Percentiles rank a stretch among this genome's conserved stretches.
These are phyloP conservation scores for Sycophila texana DNA, from an alignment of 2,888 invertebrate genomes.

Conservation along the genomic window DNA sequence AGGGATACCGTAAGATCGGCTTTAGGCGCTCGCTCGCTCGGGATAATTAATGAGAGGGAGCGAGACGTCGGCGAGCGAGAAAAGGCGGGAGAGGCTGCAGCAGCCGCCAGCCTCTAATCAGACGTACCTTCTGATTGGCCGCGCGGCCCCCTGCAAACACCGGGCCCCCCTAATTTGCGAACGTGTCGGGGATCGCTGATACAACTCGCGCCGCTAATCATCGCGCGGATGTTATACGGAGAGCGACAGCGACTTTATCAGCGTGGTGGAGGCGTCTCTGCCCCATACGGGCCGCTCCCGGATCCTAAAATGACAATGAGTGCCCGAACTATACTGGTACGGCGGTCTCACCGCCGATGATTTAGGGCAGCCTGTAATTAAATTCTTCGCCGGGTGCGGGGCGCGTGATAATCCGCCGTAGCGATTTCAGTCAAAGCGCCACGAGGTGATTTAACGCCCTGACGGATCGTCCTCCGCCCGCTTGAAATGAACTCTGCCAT, in stretches of 20 bases:
- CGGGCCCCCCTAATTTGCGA: conserved; percentile 65
- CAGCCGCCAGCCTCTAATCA: conserved; percentile 72
- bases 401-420: too few species aligned
- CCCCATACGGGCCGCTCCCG: neutral
- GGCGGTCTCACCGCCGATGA: neutral
- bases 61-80: conserved; percentile 43
- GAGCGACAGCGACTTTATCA: conserved; percentile 46
- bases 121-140: conserved; percentile 71
- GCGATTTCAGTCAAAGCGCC: too few species aligned
- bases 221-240: conserved; percentile 38
- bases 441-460: too few species aligned
- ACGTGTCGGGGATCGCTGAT: conserved; percentile 61
- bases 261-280: neutral
- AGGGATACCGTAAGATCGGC: conserved; percentile 62
- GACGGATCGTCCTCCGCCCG: too few species aligned
- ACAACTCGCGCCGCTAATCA: conserved; percentile 51
- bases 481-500: too few species aligned
- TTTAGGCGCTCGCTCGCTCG: conserved; percentile 48
- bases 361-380: neutral
- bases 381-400: too few species aligned
- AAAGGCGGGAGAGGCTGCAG: conserved; percentile 55
- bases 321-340: conserved; percentile 8
- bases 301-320: conserved; percentile 5
- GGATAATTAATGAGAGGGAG: conserved; percentile 35
- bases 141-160: conserved; percentile 65